phyloP scores from a whole-genome alignment of 64 coral and sea anemone species.

The Actinia tenebrosa region DNA sequence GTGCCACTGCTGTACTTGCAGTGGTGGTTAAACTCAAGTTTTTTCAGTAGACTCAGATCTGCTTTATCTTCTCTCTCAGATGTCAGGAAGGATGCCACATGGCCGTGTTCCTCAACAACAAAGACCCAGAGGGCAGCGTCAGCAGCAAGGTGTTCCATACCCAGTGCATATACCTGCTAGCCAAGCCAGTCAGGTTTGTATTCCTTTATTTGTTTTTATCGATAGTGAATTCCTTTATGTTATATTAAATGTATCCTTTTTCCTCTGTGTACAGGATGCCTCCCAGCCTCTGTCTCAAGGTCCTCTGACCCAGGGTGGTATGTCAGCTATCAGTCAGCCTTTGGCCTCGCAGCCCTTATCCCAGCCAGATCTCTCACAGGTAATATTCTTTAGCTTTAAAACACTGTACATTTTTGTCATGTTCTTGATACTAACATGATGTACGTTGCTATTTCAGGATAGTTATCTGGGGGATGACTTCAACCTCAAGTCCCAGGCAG shows the following conservation, averaged over 20 bases:
- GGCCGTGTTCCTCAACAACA: conserved; percentile 56
- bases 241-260: not conserved
- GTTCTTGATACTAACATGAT: not conserved
- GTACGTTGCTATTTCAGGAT: conserved; percentile 47
- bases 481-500: conserved; percentile 98
- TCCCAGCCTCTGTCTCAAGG: conserved; percentile 97
- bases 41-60: not conserved
- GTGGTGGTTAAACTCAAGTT: no score
- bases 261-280: conserved; percentile 53
- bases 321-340: conserved; percentile 98
- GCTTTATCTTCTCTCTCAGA: conserved; percentile 1
- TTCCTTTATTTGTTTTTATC: not conserved
- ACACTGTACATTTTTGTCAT: not conserved
- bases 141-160: conserved; percentile 70
- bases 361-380: conserved; percentile 97
- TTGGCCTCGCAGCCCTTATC: conserved; percentile 97
- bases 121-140: conserved; percentile 66
- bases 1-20: no score
- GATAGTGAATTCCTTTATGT: not conserved
- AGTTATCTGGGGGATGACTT: conserved; percentile 99
- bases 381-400: not conserved
- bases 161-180: conserved; percentile 85
- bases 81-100: conserved; percentile 73
- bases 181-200: conserved; percentile 91
- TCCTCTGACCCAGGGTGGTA: conserved; percentile 92